Evolutionary conservation across 2,888 invertebrate genomes (phyloP), one percentile per base, ranked within the genome.

Genomic region (Epinotia brunnichana): DNA sequence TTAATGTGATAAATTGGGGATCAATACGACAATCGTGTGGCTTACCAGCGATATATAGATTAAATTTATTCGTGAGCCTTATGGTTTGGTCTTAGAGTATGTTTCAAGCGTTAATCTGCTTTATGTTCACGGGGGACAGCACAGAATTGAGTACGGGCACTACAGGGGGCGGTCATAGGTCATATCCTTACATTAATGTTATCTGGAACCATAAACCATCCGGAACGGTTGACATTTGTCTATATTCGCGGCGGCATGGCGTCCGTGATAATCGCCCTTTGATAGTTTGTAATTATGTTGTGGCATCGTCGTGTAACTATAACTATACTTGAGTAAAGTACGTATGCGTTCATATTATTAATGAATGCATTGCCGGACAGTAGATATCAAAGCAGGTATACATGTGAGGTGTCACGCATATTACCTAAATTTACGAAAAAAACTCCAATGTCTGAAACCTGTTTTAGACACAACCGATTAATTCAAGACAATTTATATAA

Each of bases 131-230:
- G 24, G 15, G 15, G 21, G 9, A 51, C 24, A 19, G 57, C 51
- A 19, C 7, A 59, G 39, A 17, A n/a, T 66, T 9, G 41, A 11
- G 9, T 17, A 24, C 39, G 39, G 15, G 60, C 60, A n/a, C 17
- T 53, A 60, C 64, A 77, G 78, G 75, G 80, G 75, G 77, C 78
- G 78, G 80, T 78, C 82, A 82, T 83, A 81, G 84, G 81, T 85
- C 84, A 85, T 83, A 82, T 82, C 85, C 84, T 84, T 83, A 82
- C 82, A 82, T 84, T 83, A 83, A 86, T 84, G 85, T 82, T 85
- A 86, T 87, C 86, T 83, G 79, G 75, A 77, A 80, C 80, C 81
- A 85, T 87, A 86, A 87, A 86, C 80, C 81, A 82, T 77, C 77
- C 78, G 68, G 57, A 59, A 17, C 66, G 73, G 61, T 62, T 74